These are phyloP conservation scores for Myrmecobius fasciatus DNA, from an alignment of 2,113 vertebrate species.

Conservation along the genomic window DNA sequence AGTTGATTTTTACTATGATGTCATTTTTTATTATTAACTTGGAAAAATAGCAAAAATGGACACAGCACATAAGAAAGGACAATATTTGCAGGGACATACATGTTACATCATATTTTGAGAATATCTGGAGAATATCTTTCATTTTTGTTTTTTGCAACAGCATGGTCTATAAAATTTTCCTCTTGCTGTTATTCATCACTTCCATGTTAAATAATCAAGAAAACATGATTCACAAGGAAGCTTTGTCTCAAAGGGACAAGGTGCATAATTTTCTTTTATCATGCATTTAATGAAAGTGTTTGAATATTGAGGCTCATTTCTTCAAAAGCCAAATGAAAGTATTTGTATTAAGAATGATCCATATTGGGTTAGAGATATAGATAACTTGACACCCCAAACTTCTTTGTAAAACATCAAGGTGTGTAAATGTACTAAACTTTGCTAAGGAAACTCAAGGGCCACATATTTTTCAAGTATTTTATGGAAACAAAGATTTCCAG, in stretches of 20 bases:
- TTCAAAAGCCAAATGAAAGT: constrained; percentile 37
- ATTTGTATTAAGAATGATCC: constrained; percentile 16
- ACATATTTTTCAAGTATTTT: constrained; percentile 2
- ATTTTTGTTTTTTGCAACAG: constrained; percentile 41
- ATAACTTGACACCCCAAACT: constrained; percentile 6
- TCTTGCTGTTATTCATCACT: constrained; percentile 13
- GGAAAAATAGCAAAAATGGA: not conserved
- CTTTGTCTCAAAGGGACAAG: constrained; percentile 14
- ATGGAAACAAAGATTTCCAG: constrained; percentile 18
- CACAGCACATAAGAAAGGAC: constrained; percentile 44
- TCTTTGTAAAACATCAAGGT: not conserved
- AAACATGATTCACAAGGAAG: constrained; percentile 37
- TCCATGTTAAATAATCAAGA: not conserved
- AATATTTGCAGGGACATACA: constrained; percentile 30
- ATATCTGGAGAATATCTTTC: constrained; percentile 15
- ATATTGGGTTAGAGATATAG: not conserved
- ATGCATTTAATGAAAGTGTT: constrained; percentile 37
- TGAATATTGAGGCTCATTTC: constrained; percentile 22
- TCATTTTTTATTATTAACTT: not conserved
- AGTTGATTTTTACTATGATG: not conserved
- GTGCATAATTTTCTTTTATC: not conserved
- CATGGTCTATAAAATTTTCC: not conserved
- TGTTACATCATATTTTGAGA: constrained; percentile 29
- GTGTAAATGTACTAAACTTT: not conserved
- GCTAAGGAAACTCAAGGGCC: constrained; percentile 11